Evolutionary conservation across 2,888 invertebrate species (phyloP).

Genomic region (Platycheirus rosarum): DNA sequence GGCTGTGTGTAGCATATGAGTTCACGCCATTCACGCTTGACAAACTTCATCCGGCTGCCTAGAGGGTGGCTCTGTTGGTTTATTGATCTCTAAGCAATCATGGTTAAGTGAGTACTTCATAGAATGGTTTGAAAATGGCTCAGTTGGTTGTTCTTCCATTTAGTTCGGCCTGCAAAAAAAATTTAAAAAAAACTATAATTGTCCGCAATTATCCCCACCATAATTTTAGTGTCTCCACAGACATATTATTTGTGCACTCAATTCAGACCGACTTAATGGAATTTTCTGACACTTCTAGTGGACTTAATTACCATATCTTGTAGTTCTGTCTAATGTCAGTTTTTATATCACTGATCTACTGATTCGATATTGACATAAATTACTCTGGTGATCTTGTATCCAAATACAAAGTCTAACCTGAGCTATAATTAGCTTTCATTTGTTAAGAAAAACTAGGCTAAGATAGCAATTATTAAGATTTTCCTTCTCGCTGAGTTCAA

Average conservation of each 20-base stretch:
- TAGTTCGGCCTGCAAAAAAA: neutral
- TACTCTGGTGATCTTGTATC: constrained; percentile 49
- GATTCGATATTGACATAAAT: constrained; percentile 69
- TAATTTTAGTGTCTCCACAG: constrained; percentile 16
- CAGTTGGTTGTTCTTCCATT: neutral
- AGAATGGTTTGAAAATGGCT: constrained; percentile 14
- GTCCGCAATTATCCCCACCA: constrained; percentile 29
- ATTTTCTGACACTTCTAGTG: constrained; percentile 19
- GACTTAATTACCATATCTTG: constrained; percentile 34
- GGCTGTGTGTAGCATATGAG: constrained; percentile 24
- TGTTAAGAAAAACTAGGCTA: constrained; percentile 35
- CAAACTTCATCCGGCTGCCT: constrained; percentile 52
- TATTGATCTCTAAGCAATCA: constrained; percentile 60
- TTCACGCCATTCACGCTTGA: constrained; percentile 63
- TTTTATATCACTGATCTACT: neutral
- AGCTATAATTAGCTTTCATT: constrained; percentile 14
- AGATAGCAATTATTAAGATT: constrained; percentile 32
- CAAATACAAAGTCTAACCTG: constrained; percentile 58
- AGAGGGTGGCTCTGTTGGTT: constrained; percentile 39
- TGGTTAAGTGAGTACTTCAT: constrained; percentile 15
- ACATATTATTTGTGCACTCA: constrained; percentile 9
- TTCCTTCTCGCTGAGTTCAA: constrained; percentile 23
- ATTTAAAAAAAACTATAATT: constrained; percentile 14
- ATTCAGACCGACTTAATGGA: constrained; percentile 42
- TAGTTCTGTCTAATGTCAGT: constrained; percentile 18